These are phyloP conservation scores for Channa argus DNA, from an alignment of 2,113 vertebrate species.

Conservation along the genomic window DNA sequence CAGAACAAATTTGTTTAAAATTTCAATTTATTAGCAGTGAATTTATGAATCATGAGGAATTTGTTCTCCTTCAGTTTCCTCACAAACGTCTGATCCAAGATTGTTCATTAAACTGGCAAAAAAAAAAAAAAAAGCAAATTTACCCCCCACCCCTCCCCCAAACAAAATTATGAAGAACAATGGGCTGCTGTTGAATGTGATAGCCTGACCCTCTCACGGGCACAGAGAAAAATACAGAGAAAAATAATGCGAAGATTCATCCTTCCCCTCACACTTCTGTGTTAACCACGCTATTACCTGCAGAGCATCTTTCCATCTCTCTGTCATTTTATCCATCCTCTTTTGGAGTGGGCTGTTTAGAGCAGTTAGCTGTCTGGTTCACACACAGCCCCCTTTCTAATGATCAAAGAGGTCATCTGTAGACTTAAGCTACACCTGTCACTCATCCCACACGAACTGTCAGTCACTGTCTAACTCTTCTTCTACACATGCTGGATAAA, in stretches of 20 bases:
- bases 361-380: slow-evolving; percentile 62
- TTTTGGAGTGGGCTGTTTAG: slow-evolving; percentile 41
- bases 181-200: slow-evolving; percentile 29
- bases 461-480: slow-evolving; percentile 61
- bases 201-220: slow-evolving; percentile 39
- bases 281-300: slow-evolving; percentile 47
- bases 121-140: slow-evolving; percentile 54
- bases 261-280: slow-evolving; percentile 13
- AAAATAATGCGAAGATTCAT: slow-evolving; percentile 32
- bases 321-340: slow-evolving; percentile 37
- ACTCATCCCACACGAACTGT: slow-evolving; percentile 64
- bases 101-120: slow-evolving; percentile 57
- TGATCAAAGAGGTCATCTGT: slow-evolving; percentile 77
- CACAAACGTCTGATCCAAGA: slow-evolving; percentile 38
- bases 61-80: slow-evolving; percentile 54
- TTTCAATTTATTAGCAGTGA: slow-evolving; percentile 65
- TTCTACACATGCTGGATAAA: slow-evolving; percentile 25
- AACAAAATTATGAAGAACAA: slow-evolving; percentile 44
- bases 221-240: slow-evolving; percentile 46
- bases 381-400: slow-evolving; percentile 55
- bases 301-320: slow-evolving; percentile 48
- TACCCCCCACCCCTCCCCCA: slow-evolving; percentile 22
- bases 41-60: slow-evolving; percentile 69
- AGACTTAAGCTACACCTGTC: slow-evolving; percentile 72
- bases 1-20: slow-evolving; percentile 71